Base-by-base conservation (phyloP, 2,113 vertebrate genomes). In the Xenopus tropicalis region DNA sequence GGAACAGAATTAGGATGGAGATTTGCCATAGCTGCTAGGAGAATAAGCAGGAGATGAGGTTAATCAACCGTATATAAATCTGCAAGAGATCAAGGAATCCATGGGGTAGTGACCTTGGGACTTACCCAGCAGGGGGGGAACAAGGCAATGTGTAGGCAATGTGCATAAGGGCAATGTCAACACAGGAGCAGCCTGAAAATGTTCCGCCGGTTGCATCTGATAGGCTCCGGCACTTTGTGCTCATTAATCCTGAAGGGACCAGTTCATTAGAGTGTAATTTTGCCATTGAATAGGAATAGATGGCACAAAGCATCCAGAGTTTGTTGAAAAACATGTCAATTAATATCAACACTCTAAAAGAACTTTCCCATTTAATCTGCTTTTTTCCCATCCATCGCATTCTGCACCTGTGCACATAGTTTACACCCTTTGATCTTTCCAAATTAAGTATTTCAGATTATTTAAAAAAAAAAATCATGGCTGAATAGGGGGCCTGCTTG, bases 61-160 rank as follows among this genome's bases (percentile, higher is more conserved):
- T 29, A 75, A 75, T 69, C 66, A 75, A 69, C 24, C 72, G 22
- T 75, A 48, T 21, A 19, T 11, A 69, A 75, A 75, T 21, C 72
- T 62, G 57, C 9, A 16, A 23, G 58, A 69, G 72, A 75, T 75
- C 72, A 75, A 75, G 57, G 58, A 69, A 51, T 67, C 56, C 66
- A 61, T 51, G 57, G 54, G 62, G 57, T 62, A 75, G 56, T 75
- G 72, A 75, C 72, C 72, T 75, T 75, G 72, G 57, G 72, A 75
- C 66, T 69, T 68, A 61, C 21, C 57, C 72, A 75, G 72, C 58
- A 61, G 72, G 72, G 61, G 72, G 72, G 66, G 52, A 61, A 66
- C 22, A 51, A 54, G 52, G 16, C 52, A 54, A 14, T 48, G 11
- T 48, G 46, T 48, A 17, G 37, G 72, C 22, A 48, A 46, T 64